Percentiles rank a stretch among this genome's conserved stretches.
Evolutionary conservation across 2,888 invertebrate genomes (phyloP).

Genomic region (Dryococelus australis): DNA sequence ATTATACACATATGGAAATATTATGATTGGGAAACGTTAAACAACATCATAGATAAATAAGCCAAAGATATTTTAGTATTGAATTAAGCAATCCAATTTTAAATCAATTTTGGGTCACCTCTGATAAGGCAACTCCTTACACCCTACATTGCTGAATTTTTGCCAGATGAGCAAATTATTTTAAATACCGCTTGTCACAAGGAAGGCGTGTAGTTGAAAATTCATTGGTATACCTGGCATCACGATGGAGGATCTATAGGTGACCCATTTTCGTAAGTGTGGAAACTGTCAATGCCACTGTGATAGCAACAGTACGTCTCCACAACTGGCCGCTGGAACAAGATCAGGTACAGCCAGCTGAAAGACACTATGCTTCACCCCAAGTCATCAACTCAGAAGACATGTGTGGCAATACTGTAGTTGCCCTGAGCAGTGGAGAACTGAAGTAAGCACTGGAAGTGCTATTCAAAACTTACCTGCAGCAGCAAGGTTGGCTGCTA

Average conservation of each 20-base stretch:
- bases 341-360: neutral
- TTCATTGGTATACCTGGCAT: slow-evolving; percentile 46
- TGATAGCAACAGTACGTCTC: slow-evolving; percentile 20
- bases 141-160: slow-evolving; percentile 46
- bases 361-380: neutral
- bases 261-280: slow-evolving; percentile 34
- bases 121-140: too few relatives aligned
- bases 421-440: neutral
- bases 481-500: neutral
- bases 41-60: too few relatives aligned
- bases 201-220: slow-evolving; percentile 43
- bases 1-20: too few relatives aligned
- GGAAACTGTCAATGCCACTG: neutral
- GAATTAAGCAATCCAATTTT: too few relatives aligned
- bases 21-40: too few relatives aligned
- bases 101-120: too few relatives aligned
- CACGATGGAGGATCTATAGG: slow-evolving; percentile 44
- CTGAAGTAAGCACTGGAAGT: neutral
- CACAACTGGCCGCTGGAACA: slow-evolving; percentile 9
- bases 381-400: neutral
- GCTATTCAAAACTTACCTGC: neutral
- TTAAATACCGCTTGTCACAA: slow-evolving; percentile 48
- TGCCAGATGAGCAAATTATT: slow-evolving; percentile 47
- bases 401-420: neutral
- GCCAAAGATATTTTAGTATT: too few relatives aligned